Conservation (phyloP, 2,797 vertebrate species). For the Masticophis lateralis region DNA sequence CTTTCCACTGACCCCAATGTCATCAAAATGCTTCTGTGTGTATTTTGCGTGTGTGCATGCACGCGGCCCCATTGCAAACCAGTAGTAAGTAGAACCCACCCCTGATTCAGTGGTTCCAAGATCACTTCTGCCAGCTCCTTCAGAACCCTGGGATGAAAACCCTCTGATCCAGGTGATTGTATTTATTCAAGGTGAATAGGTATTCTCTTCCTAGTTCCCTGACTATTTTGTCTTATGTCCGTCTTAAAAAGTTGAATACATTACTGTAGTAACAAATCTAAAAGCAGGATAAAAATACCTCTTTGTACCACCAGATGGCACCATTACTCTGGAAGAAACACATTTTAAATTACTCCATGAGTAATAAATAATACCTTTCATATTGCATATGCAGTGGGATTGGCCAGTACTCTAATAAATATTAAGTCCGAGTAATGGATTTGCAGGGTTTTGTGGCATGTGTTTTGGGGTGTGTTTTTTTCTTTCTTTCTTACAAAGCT, state of each 20-base stretch:
- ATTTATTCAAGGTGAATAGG: too few relatives aligned
- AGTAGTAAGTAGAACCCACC: too few relatives aligned
- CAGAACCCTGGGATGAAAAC: too few relatives aligned
- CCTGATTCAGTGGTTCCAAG: too few relatives aligned
- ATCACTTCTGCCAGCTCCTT: too few relatives aligned
- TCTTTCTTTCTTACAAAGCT: neutral
- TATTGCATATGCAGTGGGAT: neutral
- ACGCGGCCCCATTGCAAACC: too few relatives aligned
- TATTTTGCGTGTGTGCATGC: too few relatives aligned
- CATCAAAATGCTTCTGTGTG: too few relatives aligned
- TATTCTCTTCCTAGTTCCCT: too few relatives aligned
- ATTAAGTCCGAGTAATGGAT: neutral
- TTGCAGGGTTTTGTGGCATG: neutral
- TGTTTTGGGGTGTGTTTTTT: too few relatives aligned
- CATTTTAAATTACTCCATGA: neutral
- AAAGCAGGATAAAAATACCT: neutral
- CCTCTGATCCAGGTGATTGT: too few relatives aligned
- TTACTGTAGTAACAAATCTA: neutral
- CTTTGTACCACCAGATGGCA: constrained; percentile 20
- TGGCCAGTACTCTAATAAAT: neutral
- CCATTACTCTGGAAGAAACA: constrained; percentile 10
- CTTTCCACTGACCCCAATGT: too few relatives aligned
- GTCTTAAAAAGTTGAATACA: neutral
- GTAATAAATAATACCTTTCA: constrained; percentile 12
- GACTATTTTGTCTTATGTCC: neutral